A percentile compares a stretch with the other conserved stretches of the same genome.
Conservation (phyloP, 2,113 vertebrate genomes). For the Sinosuthora webbiana region DNA sequence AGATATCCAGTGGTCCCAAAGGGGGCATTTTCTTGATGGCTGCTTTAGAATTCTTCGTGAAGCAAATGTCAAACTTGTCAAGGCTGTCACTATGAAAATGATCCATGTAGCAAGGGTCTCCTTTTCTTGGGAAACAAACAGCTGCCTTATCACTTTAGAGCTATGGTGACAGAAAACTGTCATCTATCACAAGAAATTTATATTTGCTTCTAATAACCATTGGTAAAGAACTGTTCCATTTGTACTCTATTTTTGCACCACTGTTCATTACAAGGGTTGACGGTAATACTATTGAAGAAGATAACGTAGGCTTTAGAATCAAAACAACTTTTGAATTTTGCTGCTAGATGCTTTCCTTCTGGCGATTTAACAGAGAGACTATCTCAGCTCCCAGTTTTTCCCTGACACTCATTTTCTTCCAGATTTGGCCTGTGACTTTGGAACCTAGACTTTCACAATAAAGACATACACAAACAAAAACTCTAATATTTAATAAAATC, state of each 20-base stretch:
- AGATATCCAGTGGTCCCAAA: conserved; percentile 66
- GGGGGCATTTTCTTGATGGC: conserved; percentile 73
- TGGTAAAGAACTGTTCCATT: conserved; percentile 30
- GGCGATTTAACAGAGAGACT: background rate
- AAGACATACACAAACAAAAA: background rate
- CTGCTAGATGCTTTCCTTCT: background rate
- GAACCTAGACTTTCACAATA: background rate
- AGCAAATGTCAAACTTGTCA: conserved; percentile 85
- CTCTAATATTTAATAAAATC: background rate
- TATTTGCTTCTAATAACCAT: conserved; percentile 50
- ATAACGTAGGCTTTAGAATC: background rate
- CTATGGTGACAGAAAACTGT: conserved; percentile 61
- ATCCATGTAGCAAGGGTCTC: conserved; percentile 76
- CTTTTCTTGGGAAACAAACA: conserved; percentile 77
- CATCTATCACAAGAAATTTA: conserved; percentile 50
- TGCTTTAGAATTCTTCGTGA: conserved; percentile 71
- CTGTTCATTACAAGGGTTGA: background rate
- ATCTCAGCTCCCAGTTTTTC: background rate
- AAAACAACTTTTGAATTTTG: background rate
- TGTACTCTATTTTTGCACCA: background rate
- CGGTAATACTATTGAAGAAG: background rate
- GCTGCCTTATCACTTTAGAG: conserved; percentile 71
- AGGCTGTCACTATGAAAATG: conserved; percentile 79
- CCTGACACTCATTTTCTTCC: background rate
- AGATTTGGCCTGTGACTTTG: background rate